Evolutionary conservation across 2,888 invertebrate species (phyloP), one percentile per base, ranked within the genome.

Genomic region (Agrotis clavis): DNA sequence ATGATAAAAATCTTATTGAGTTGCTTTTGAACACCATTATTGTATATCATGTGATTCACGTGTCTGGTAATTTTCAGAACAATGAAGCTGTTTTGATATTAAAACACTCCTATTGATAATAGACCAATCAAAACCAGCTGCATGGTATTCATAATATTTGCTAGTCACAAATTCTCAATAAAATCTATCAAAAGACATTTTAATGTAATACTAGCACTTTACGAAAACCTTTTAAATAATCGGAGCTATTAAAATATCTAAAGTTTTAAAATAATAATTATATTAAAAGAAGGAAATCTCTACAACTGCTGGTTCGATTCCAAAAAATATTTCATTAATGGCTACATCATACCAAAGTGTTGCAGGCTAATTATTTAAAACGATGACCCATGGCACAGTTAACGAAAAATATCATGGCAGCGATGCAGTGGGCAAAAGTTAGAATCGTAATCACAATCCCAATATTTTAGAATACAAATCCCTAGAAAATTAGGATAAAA

Each of bases 71-170:
- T 45, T 50, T 19, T 59, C 14, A 57, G 30, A 75, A 75, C 67
- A 72, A 72, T 50, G 56, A 50, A 54, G 35, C 19, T 30, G 60
- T 1, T 50, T 1, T 14, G 47, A 57, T 51, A 73, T 19, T 51
- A 65, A 75, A 65, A 74, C 56, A 67, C 54, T 13, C 13, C 16
- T 57, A 47, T 19, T 67, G 21, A 66, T 57, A 47, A 65, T 57
- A 56, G 21, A 45, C 30, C 13, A 56, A 19, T 45, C n/a, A 51
- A n/a, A 47, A 25, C 35, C 35, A 57, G 21, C 45, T 35, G 4
- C 13, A 25, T n/a, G 25, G 21, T 59, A 57, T 73, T 67, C 67
- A 59, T 59, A 75, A 73, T 35, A 75, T 67, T 75, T 73, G 45
- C 45, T 57, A 11, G 57, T 51, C 50, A 63, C 11, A 41, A 21